Base-by-base conservation (phyloP, 2,888 invertebrate genomes). In the Athalia circularis region DNA sequence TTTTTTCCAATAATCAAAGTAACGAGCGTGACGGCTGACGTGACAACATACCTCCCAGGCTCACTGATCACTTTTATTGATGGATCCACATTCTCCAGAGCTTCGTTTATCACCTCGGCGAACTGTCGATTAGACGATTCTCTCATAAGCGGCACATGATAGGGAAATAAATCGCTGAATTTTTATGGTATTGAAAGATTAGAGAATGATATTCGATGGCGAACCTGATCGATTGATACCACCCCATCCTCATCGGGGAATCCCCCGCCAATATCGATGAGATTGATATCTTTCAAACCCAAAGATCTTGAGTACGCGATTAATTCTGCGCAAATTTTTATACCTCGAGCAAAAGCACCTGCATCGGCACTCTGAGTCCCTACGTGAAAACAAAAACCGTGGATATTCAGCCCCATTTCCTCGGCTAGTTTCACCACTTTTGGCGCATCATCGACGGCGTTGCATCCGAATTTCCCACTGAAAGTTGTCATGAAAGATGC, bases 41-140 rank as follows among this genome's bases (percentile, higher is more conserved):
- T 91, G 0, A 93, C 93, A 82, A 92, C 93, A 88, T 92, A 94
- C 77, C 93, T 91, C 13, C 94, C 94, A 0, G 94, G 94, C 85
- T 94, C 94, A 54, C 90, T 88, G 82, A 94, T 94, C 64, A 94
- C 81, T 77, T 84, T 80, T 15, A 91, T 86, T 1, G 83, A 82
- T 6, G 84, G 79, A 80, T 90, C 89, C 0, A 89, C 64, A 78
- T 91, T 88, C 77, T 92, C 91, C 77, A 94, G 85, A 5, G 92
- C 91, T 8, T 89, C 87, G 83, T 93, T 93, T 76, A 94, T 90
- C 3, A 91, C 88, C 45, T 84, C 83, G 7, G 93, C 92, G 29
- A 86, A 79, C 88, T 88, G 54, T 29, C 2, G 29, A 29, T 29
- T 29, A 29, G 29, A 29, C 29, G 11, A 9, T 11, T 3, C 15